These are phyloP conservation scores for Ladona fulva DNA, from an alignment of 1,140 invertebrate species.

Conservation along the genomic window DNA sequence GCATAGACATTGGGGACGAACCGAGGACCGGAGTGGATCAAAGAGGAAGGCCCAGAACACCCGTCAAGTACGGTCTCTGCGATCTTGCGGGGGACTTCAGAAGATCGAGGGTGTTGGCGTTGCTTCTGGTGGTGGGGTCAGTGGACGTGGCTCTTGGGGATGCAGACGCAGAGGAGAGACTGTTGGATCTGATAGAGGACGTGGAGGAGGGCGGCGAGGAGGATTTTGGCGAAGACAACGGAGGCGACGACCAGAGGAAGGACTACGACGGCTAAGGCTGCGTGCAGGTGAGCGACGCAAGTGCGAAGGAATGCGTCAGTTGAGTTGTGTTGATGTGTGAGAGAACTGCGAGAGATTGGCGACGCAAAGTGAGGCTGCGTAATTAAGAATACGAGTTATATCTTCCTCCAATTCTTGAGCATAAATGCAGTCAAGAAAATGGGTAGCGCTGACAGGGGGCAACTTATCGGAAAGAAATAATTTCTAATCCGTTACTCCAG, in stretches of 20 bases:
- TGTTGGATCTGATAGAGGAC: slow-evolving; percentile 49
- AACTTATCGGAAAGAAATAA: too few relatives aligned
- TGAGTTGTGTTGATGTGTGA: too few relatives aligned
- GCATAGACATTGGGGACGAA: slow-evolving; percentile 47
- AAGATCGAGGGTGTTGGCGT: slow-evolving; percentile 58
- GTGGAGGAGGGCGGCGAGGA: slow-evolving; percentile 43
- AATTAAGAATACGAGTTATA: too few relatives aligned
- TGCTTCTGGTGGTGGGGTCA: slow-evolving; percentile 66
- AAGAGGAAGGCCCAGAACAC: slow-evolving; percentile 48
- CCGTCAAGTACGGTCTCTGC: slow-evolving; percentile 41
- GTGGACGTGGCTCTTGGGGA: slow-evolving; percentile 63
- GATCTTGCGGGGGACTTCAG: slow-evolving; percentile 55
- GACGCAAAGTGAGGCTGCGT: too few relatives aligned
- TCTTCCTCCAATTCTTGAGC: too few relatives aligned
- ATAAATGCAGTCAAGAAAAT: too few relatives aligned
- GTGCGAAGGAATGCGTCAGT: too few relatives aligned
- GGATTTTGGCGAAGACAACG: neutral
- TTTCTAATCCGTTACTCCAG: too few relatives aligned
- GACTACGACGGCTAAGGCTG: too few relatives aligned
- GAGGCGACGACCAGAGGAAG: neutral
- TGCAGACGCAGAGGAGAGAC: slow-evolving; percentile 56
- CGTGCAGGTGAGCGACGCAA: too few relatives aligned
- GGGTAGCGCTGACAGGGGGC: too few relatives aligned
- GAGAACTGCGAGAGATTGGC: too few relatives aligned
- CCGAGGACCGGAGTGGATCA: slow-evolving; percentile 43